phyloP scores from a whole-genome alignment of 2,888 invertebrate genomes.

The Caenorhabditis sp. region DNA sequence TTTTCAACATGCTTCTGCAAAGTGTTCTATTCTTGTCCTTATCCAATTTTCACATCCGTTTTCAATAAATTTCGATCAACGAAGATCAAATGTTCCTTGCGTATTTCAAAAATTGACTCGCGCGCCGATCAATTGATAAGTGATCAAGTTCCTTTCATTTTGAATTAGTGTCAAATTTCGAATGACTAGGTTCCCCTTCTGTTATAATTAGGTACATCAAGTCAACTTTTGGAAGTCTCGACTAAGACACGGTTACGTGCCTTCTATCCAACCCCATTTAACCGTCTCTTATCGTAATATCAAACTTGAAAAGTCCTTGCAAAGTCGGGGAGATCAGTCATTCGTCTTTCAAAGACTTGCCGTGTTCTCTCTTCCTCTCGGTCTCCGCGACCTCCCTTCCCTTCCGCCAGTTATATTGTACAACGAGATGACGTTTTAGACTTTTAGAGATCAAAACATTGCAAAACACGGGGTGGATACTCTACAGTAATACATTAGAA shows the following conservation, averaged over 20 bases:
- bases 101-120: conserved; percentile 49
- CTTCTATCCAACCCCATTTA: neutral
- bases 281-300: conserved; percentile 21
- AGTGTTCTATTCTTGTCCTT: neutral
- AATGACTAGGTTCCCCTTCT: too few species aligned
- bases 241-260: conserved; percentile 22
- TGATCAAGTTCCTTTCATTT: conserved; percentile 41
- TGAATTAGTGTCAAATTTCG: conserved; percentile 31
- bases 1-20: conserved; percentile 48
- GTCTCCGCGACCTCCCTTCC: conserved; percentile 13
- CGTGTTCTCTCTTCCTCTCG: conserved; percentile 39
- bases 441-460: conserved; percentile 61
- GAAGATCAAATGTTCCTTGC: neutral
- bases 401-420: conserved; percentile 28
- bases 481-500: conserved; percentile 14
- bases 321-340: conserved; percentile 22
- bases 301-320: conserved; percentile 47
- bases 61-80: neutral
- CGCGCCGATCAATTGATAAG: conserved; percentile 25
- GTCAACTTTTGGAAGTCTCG: neutral
- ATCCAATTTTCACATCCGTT: neutral
- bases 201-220: too few species aligned
- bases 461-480: conserved; percentile 24
- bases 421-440: conserved; percentile 58
- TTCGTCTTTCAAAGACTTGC: conserved; percentile 46